Conservation (phyloP, 2,888 invertebrate species). For the Campoplex capitator region DNA sequence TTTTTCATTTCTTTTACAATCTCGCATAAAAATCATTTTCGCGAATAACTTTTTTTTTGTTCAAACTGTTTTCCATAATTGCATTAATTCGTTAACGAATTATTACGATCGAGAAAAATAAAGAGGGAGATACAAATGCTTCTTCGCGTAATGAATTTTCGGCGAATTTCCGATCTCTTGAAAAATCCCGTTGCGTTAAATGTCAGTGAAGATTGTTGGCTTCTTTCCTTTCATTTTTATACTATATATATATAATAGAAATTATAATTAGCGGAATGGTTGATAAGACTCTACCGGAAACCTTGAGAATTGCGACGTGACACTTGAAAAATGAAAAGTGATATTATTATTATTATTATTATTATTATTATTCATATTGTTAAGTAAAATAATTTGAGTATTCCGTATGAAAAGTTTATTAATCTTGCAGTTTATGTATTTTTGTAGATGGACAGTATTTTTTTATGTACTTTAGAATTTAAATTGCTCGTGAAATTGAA, state of each 20-base stretch:
- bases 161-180: conserved; percentile 15
- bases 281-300: not conserved
- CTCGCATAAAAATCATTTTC: not conserved
- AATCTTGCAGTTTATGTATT: conserved; percentile 38
- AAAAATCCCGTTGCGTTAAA: not conserved
- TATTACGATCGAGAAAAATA: not conserved
- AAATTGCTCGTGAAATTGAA: conserved; percentile 20
- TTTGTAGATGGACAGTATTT: conserved; percentile 58
- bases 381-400: conserved; percentile 46
- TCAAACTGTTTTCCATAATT: too few species aligned
- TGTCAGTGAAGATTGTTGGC: not conserved
- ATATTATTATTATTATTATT: conserved; percentile 36
- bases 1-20: not conserved
- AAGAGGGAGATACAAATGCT: not conserved
- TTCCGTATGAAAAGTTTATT: conserved; percentile 31
- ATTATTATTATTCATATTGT: conserved; percentile 31
- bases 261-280: not conserved
- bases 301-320: conserved; percentile 18
- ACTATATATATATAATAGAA: not conserved
- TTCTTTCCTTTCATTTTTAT: not conserved
- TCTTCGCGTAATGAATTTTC: not conserved
- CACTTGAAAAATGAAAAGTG: conserved; percentile 40
- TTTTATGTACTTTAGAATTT: conserved; percentile 30
- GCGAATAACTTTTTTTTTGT: not conserved
- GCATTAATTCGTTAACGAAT: too few species aligned